A percentile compares a stretch with the other conserved stretches of the same genome.
These are phyloP conservation scores for Zygogramma bicolorata DNA, from an alignment of 2,888 invertebrate genomes.

Conservation along the genomic window DNA sequence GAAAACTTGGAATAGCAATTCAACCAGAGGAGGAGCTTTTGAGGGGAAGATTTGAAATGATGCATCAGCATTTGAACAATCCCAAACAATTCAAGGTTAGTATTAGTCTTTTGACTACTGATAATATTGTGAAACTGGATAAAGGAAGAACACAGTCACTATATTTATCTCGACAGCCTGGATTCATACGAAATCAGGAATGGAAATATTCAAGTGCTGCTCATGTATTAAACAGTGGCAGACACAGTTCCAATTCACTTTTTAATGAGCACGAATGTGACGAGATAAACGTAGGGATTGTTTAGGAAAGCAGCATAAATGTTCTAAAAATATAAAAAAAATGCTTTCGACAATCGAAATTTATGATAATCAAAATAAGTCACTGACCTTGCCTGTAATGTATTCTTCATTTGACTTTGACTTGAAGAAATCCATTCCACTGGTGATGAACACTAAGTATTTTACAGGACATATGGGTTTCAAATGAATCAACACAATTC, in stretches of 20 bases:
- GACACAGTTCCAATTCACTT: no score
- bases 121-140: no score
- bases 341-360: neutral
- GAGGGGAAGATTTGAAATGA: conserved; percentile 87
- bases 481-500: neutral
- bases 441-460: neutral
- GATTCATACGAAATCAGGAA: no score
- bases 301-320: no score
- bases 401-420: neutral
- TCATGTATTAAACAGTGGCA: no score
- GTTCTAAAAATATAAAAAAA: no score
- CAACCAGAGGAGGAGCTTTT: conserved; percentile 92
- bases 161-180: no score
- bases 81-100: conserved; percentile 92
- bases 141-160: no score
- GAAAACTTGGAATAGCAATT: conserved; percentile 89
- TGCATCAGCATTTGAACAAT: conserved; percentile 88
- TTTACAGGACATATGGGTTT: neutral
- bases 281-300: no score
- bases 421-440: neutral
- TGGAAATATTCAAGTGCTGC: no score
- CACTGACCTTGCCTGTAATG: neutral
- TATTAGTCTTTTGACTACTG: no score
- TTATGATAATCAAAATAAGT: neutral
- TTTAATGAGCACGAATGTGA: no score